Evolutionary conservation across 2,113 vertebrate genomes (phyloP), one percentile per base, ranked within the genome.

Genomic region (Todiramphus saurophagus): DNA sequence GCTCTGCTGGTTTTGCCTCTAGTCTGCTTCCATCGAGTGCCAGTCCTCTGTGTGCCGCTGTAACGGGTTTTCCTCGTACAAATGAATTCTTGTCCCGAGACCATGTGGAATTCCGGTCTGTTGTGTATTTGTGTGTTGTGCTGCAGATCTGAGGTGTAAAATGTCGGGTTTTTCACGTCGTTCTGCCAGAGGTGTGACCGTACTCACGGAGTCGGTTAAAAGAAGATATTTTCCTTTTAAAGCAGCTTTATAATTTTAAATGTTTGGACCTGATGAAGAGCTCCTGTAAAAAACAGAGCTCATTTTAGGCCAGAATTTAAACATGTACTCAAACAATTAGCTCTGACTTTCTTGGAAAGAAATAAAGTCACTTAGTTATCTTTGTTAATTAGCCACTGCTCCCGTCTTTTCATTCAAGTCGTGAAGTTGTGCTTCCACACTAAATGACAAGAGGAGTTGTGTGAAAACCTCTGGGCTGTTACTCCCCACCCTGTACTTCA

Each of bases 31-130:
- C 68, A 59, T 81, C 86, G 5, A 64, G 90, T 89, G 56, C 93
- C 85, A 56, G 69, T 72, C 88, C 83, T 39, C 60, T 89, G 48
- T 53, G 58, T 62, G 80, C 58, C 66, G 81, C 89, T 95, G 58
- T 87, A 56, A 69, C 60, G 94, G 77, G n/a, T 84, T 89, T 89
- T 83, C 89, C 58, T 82, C 69, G 64, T 95, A 14, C 64, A 82
- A 81, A 60, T 43, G n/a, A 24, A 3, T 72, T 78, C 62, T 68
- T 66, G 94, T 90, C 81, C 58, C 66, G 74, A 75, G 67, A 82
- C 69, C 53, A 25, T 12, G 87, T 73, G 91, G 77, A 58, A 24
- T 78, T 93, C n/a, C n/a, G 53, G 58, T 78, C 89, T 90, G 3
- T 59, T 76, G 35, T 87, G 2, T 87, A 24, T 92, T 85, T 72